Evolutionary conservation across 2,113 vertebrate genomes (phyloP), one percentile per base, ranked within the genome.

Genomic region (Bolborhynchus lineola): DNA sequence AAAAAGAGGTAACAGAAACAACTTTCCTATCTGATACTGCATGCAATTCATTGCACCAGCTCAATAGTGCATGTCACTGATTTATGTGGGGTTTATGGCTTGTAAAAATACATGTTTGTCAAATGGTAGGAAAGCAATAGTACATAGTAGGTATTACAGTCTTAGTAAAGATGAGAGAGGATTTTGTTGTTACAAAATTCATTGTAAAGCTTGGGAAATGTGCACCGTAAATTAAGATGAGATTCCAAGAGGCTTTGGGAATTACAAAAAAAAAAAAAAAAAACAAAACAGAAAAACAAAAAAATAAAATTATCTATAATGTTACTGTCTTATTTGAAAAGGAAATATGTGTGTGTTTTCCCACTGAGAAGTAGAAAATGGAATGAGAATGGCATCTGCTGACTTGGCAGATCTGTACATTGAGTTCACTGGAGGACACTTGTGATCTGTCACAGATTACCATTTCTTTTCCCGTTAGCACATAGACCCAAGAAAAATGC

Each of bases 1-100:
- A 81, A 91, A 97, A 97, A 97, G 97, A 97, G 97, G 97, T 97
- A 97, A 97, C 77, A 85, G 93, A 70, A 95, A 86, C 25, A 28
- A 87, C 74, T 95, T 96, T 97, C 91, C 74, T 96, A 42, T 81
- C 35, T 96, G 77, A 63, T 96, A 86, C 77, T 97, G 97, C 97
- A 97, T 97, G 97, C 88, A 47, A 50, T 81, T 52, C 26, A 4
- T 90, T 62, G 81, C 91, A 92, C 78, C 74, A 67, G 78, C 77
- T 94, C 71, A 0, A 0, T 94, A 94, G 85, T 96, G 97, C 97
- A 97, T 97, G 97, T 55, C 81, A 95, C 89, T 17, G 12, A 16
- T 62, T 44, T 78, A 6, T 59, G 50, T 47, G 92, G 86, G 62
- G 49, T 75, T 94, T 85, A 25, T 71, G 84, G 63, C 33, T 88